A percentile compares a stretch with the other conserved stretches of the same genome.
Conservation (phyloP, 64 coral and sea anemone species). For the Porites lutea region DNA sequence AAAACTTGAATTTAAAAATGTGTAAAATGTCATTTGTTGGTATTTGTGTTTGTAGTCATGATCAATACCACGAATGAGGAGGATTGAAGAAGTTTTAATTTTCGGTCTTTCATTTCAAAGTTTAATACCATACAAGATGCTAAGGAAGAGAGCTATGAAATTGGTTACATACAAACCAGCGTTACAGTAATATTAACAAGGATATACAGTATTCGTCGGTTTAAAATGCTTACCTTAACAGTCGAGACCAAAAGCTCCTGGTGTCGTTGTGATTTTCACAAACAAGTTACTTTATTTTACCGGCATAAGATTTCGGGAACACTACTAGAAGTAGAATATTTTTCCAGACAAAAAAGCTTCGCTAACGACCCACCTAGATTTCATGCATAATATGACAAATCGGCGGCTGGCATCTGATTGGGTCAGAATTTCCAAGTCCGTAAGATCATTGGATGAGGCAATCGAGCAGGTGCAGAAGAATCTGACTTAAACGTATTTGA, state of each 20-base stretch:
- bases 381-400: not conserved
- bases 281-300: too few species aligned
- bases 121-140: too few species aligned
- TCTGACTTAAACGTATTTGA: not conserved
- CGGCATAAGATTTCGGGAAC: not conserved
- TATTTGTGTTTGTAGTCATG: not conserved
- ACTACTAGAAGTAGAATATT: not conserved
- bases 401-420: not conserved
- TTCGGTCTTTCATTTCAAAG: too few species aligned
- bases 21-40: not conserved
- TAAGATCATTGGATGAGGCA: not conserved
- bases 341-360: not conserved
- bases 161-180: too few species aligned
- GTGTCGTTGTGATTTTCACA: too few species aligned
- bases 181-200: too few species aligned
- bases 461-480: not conserved
- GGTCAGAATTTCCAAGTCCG: not conserved
- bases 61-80: too few species aligned
- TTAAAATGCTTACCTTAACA: not conserved
- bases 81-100: too few species aligned
- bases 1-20: not conserved
- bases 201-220: too few species aligned
- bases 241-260: not conserved
- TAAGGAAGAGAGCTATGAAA: too few species aligned
- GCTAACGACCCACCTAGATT: slow-evolving; percentile 5